Evolutionary conservation across 2,113 vertebrate genomes (phyloP), one percentile per base, ranked within the genome.

Genomic region (Misgurnus mizolepis): DNA sequence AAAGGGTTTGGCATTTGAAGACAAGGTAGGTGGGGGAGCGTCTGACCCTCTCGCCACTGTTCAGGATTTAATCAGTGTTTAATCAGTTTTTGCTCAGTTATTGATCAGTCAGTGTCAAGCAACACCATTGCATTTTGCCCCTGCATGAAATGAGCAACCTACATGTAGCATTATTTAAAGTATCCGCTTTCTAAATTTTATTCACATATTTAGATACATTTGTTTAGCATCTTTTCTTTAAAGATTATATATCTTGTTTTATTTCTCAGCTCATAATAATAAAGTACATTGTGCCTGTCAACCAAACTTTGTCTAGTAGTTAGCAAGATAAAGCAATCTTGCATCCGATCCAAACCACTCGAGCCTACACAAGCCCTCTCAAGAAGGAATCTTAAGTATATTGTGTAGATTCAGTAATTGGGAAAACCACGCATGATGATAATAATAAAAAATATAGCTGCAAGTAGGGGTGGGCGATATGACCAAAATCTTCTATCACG

Each of bases 61-160:
- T 66, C n/a, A 27, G 50, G 67, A 78, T 78, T 81, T 78, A 84
- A 84, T 84, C 83, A 73, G 75, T 75, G 70, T 56, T 34, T 34
- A 34, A 34, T 34, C 27, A 34, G 27, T 34, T 75, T 83, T 67
- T 70, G 45, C 80, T 82, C 80, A 22, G 39, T 70, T 84, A 84
- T 84, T 82, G 76, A 82, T 84, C 71, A 76, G 58, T 53, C 60
- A 41, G 83, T 81, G 76, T 81, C 70, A 70, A 53, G 76, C 53
- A 34, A 80, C 72, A 47, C 60, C 34, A 49, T 70, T 81, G 68
- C 66, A 62, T 62, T 82, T 71, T 76, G 65, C 70, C 80, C 76
- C 70, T 67, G 60, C 43, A 64, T 79, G 72, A 79, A 79, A 79
- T 79, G 71, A 76, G 34, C 65, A 55, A 66, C 67, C 60, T 58